These are phyloP conservation scores for Drosophila ananassae DNA, from an alignment of 1,140 invertebrate species.

Conservation along the genomic window DNA sequence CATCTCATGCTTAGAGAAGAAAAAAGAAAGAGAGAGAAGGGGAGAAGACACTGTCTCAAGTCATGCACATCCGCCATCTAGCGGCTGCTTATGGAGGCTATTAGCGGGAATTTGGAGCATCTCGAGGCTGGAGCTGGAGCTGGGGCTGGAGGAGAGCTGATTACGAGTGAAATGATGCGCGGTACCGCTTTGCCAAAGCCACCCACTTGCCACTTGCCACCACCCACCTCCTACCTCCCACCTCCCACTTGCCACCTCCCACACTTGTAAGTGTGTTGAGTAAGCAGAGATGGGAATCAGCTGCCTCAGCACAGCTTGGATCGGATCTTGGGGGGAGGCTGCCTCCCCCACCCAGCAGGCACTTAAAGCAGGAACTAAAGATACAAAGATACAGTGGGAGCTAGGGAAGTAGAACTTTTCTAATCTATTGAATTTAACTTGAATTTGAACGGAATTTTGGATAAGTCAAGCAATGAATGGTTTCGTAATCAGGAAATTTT, in stretches of 20 bases:
- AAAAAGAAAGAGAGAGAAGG: not conserved
- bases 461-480: too few relatives aligned
- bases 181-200: slow-evolving; percentile 7
- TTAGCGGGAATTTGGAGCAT: slow-evolving; percentile 50
- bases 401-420: too few relatives aligned
- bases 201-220: slow-evolving; percentile 7
- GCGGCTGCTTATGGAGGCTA: slow-evolving; percentile 41
- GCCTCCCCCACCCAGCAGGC: too few relatives aligned
- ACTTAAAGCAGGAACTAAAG: slow-evolving; percentile 1
- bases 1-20: slow-evolving; percentile 16
- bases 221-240: too few relatives aligned
- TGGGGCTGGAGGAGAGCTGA: slow-evolving; percentile 21
- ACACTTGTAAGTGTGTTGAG: slow-evolving; percentile 45
- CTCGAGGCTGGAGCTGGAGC: slow-evolving; percentile 12
- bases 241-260: not conserved
- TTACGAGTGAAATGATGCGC: slow-evolving; percentile 38
- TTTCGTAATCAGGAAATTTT: too few relatives aligned
- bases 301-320: slow-evolving; percentile 19
- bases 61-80: slow-evolving; percentile 45
- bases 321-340: not conserved
- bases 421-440: too few relatives aligned
- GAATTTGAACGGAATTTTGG: too few relatives aligned
- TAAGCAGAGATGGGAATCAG: slow-evolving; percentile 52
- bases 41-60: slow-evolving; percentile 24
- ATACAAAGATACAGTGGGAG: slow-evolving; percentile 1